These are phyloP conservation scores for Cheumatopsyche charites DNA, from an alignment of 1,140 invertebrate species.

Conservation along the genomic window DNA sequence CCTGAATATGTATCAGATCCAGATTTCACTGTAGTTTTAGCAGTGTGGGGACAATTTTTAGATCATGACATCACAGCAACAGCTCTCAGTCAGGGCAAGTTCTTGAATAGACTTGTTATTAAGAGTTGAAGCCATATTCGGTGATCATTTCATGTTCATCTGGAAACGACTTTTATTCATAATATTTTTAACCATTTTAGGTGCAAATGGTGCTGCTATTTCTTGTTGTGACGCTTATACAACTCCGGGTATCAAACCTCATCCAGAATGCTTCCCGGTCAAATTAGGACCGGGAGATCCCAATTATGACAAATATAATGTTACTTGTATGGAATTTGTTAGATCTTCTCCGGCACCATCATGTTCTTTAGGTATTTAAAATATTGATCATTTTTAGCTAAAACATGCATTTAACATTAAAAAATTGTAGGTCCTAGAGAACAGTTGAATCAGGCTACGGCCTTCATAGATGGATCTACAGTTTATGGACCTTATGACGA, in stretches of 20 bases:
- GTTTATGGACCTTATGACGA: constrained; percentile 75
- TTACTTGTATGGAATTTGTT: constrained; percentile 84
- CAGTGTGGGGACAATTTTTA: constrained; percentile 93
- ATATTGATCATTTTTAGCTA: background rate
- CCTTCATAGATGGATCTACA: constrained; percentile 89
- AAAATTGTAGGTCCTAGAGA: constrained; percentile 70
- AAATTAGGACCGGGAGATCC: constrained; percentile 70
- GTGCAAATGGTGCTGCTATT: constrained; percentile 68
- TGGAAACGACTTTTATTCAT: constrained; percentile 1
- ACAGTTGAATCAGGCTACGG: constrained; percentile 89
- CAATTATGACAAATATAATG: constrained; percentile 67
- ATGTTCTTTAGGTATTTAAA: constrained; percentile 71
- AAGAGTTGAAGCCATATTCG: background rate
- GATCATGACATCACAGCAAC: constrained; percentile 94
- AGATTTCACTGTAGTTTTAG: constrained; percentile 79
- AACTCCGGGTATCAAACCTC: constrained; percentile 52
- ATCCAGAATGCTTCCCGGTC: constrained; percentile 86
- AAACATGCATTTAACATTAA: too few relatives aligned
- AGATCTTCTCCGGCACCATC: constrained; percentile 83
- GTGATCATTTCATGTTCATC: background rate
- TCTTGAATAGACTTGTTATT: background rate
- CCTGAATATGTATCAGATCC: constrained; percentile 73
- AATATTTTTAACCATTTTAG: constrained; percentile 52
- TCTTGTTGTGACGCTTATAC: constrained; percentile 63
- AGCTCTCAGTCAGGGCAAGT: constrained; percentile 69